Base-by-base conservation (phyloP, 2,113 vertebrate genomes). In the Xenopus laevis region DNA sequence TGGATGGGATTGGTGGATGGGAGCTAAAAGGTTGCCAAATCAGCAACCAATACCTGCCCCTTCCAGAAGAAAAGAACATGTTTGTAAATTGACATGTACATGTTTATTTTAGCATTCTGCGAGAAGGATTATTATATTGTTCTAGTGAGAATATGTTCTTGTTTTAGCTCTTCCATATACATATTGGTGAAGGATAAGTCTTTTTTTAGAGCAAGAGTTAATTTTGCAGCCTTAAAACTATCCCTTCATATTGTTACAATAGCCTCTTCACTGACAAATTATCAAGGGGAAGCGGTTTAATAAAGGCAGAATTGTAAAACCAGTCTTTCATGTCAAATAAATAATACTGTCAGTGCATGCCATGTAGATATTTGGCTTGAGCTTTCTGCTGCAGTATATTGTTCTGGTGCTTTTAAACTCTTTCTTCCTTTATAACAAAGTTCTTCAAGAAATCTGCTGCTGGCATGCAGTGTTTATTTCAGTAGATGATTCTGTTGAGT, bases 221-320 rank as follows among this genome's bases (percentile, higher is more conserved):
- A 40, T 40, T 40, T 27, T 27, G 23, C 33, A 40, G 33, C 2
- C 5, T 40, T 40, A 13, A 60, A 23, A 60, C 58, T 12, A 16
- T 57, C 65, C 10, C 63, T 58, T 66, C 13, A n/a, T 57, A 57
- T 65, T 52, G 46, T 45, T 55, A 55, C 13, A 68, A 57, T 72
- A 6, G 52, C 23, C 64, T 72, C 33, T 17, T 62, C 60, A 47
- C 61, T 65, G 55, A 10, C 17, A 27, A 53, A 66, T 65, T 65
- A 65, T 65, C 71, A 66, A 66, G 53, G 60, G 71, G 65, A 66
- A 73, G 53, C 2, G 52, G 52, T 73, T 66, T 73, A 66, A 73
- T 73, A 73, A 59, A 73, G 52, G 46, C 16, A 72, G 33, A 61
- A 53, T 17, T 33, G 46, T 53, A 52, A 52, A 59, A 18, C 9